Base-by-base conservation (phyloP, 1,140 invertebrate species). In the Sycophila sp. region DNA sequence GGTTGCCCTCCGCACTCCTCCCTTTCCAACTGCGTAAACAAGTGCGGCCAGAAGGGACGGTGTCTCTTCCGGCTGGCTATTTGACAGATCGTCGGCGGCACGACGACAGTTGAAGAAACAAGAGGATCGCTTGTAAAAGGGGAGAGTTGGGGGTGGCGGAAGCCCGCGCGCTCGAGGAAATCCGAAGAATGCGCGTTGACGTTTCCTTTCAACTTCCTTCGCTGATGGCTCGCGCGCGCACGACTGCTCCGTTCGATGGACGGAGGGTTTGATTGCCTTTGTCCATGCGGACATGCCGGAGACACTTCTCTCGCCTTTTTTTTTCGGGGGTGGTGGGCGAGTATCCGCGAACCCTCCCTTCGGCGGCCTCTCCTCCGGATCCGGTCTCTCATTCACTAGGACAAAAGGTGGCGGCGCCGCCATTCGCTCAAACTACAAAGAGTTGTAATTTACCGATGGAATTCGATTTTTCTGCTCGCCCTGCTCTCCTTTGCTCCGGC, bases 91-190 rank as follows among this genome's bases (percentile, higher is more conserved):
- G 70, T 62, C 56, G 58, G 32, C 64, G 26, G 45, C 5, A 15
- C 56, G 59, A 64, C 60, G 60, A 65, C 65, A 58, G 59, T 63
- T 67, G 40, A 49, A 72, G 64, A 73, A 73, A 73, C 71, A 64
- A 69, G 66, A 59, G 38, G 56, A 60, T 30, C 53, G 66, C 13
- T 59, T 60, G 45, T 59, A 40, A 49, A 32, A 19, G 47, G 22
- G 15, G 10, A 28, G 59, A 40, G 19, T 26, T 7, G 13, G 22
- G 26, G n/a, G 19, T 38, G 42, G 34, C 59, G 42, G 22, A 6
- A 4, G 4, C n/a, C 19, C 11, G 19, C 38, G 4, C 55, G 24
- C 56, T n/a, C 53, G 56, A 69, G 66, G 55, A 68, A 59, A 68
- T 59, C 55, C 65, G 22, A 68, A 68, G 65, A 68, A 68, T 68